Base-by-base conservation (phyloP, 2,113 vertebrate species). In the Heteronetta atricapilla region DNA sequence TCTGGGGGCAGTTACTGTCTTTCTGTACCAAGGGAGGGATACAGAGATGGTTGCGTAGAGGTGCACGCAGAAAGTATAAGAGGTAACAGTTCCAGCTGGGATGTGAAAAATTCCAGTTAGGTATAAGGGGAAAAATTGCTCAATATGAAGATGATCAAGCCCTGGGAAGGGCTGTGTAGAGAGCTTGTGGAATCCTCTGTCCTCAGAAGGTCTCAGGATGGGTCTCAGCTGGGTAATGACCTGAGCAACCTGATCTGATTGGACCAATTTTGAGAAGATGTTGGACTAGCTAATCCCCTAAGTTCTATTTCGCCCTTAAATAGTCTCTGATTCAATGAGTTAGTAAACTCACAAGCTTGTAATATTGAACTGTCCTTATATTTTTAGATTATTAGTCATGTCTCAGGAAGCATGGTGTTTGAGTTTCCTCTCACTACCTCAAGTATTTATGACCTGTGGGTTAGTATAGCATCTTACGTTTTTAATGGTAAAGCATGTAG, bases 311-410 rank as follows among this genome's bases (percentile, higher is more conserved):
- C 69, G 75, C 18, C 74, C 46, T 87, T 75, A 91, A 89, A 70
- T 87, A 89, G 56, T 72, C 36, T 84, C 33, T 60, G 68, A 81
- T 81, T 68, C 13, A 10, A 36, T 83, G 70, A 95, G 70, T 91
- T 63, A 64, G 29, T 86, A 69, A 38, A 56, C 52, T 91, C 84
- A 72, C 31, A 84, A 82, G 62, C 53, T 63, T 82, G 82, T 72
- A 48, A 77, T 70, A 48, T 93, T 82, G 74, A 87, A 87, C 74
- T 84, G 52, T 72, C 28, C 19, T 68, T 82, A 6, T 81, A 91
- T 95, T 95, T 96, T 94, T 89, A 94, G 88, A 72, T 90, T 85
- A 87, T 95, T 94, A 92, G 75, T 92, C 94, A 93, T 67, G n/a
- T 93, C 75, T 82, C 38, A 53, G 72, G 82, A 94, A 89, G 59